phyloP scores from a whole-genome alignment of 2,888 invertebrate species.

The Tupiocoris notatus region DNA sequence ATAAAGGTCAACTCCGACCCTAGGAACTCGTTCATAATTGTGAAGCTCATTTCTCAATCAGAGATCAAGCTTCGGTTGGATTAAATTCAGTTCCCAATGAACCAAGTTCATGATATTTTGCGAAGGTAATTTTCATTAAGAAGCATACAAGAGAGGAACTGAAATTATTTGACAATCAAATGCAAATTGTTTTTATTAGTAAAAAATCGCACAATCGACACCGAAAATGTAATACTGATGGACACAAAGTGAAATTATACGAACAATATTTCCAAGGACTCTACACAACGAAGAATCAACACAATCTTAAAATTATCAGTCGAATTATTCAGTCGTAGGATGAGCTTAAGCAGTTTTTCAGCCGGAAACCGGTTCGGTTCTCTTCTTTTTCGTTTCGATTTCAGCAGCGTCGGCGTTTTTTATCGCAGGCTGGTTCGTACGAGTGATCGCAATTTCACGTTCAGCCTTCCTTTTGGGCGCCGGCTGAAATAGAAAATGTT shows the following conservation, averaged over 20 bases:
- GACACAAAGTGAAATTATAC: background rate
- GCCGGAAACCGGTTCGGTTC: constrained; percentile 3
- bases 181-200: background rate
- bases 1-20: too few relatives aligned
- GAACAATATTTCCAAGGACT: background rate
- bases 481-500: too few relatives aligned
- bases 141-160: background rate
- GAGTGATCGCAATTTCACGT: constrained; percentile 21
- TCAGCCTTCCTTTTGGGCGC: constrained; percentile 1
- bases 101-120: too few relatives aligned
- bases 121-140: too few relatives aligned
- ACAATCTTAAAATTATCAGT: background rate
- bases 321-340: background rate
- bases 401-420: background rate
- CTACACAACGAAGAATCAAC: too few relatives aligned
- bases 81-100: too few relatives aligned
- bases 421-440: constrained; percentile 11
- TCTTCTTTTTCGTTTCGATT: constrained; percentile 21
- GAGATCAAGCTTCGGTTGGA: too few relatives aligned
- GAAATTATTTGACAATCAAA: background rate
- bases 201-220: too few relatives aligned
- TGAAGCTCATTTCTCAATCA: too few relatives aligned
- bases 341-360: too few relatives aligned
- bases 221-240: background rate
- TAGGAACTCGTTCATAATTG: too few relatives aligned